These are phyloP conservation scores for human DNA, from an alignment of 2,113 vertebrate species.

Conservation along the genomic window GRCh38 chr9:107005001-107005500, in stretches of 20 bases:
- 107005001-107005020: not conserved
- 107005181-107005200: not conserved
- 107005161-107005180: too few relatives aligned
- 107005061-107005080: not conserved
- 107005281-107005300: not conserved
- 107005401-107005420: not conserved
- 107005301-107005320: not conserved
- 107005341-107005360: not conserved
- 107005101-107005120: not conserved
- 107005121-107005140: not conserved
- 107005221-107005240: not conserved
- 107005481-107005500: not conserved
- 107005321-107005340: too few relatives aligned
- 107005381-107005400: not conserved
- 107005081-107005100: not conserved
- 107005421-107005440: not conserved
- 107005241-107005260: not conserved
- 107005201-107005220: not conserved
- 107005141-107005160: not conserved
- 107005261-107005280: not conserved
- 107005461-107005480: not conserved
- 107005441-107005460: not conserved
- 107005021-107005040: not conserved
- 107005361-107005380: not conserved
- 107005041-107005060: not conserved